phyloP scores from a whole-genome alignment of 92 coral and sea anemone species.

The Phymanthus crucifer region DNA sequence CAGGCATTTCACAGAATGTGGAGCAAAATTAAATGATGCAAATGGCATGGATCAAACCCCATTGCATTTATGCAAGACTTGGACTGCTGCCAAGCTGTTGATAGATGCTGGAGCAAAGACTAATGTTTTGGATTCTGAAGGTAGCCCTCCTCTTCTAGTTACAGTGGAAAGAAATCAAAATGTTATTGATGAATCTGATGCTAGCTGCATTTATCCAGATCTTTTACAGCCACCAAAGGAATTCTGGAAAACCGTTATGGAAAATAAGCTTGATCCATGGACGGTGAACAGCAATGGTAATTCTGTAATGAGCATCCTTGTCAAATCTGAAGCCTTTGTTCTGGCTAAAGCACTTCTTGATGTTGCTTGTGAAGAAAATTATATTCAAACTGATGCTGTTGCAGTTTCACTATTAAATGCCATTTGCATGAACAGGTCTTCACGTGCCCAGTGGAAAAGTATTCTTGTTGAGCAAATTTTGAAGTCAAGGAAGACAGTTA shows the following conservation, averaged over 20 bases:
- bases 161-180: neutral
- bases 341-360: neutral
- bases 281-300: neutral
- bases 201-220: conserved; percentile 3
- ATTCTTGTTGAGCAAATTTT: neutral
- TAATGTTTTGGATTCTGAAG: conserved; percentile 9
- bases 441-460: neutral
- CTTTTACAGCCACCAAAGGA: conserved; percentile 7
- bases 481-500: neutral
- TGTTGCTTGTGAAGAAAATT: neutral
- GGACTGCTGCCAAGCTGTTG: conserved; percentile 39
- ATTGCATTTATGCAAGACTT: conserved; percentile 38
- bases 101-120: conserved; percentile 49
- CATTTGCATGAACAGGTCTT: neutral
- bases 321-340: neutral
- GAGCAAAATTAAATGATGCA: conserved; percentile 9
- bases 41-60: conserved; percentile 20
- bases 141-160: conserved; percentile 19
- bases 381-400: neutral
- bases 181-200: neutral
- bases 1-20: conserved; percentile 3
- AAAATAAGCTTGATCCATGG: conserved; percentile 11
- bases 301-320: conserved; percentile 10
- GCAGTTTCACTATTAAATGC: conserved; percentile 3
- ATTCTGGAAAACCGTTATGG: neutral